Base-by-base conservation (phyloP, 2,888 invertebrate species). In the Schizotus pectinicornis region DNA sequence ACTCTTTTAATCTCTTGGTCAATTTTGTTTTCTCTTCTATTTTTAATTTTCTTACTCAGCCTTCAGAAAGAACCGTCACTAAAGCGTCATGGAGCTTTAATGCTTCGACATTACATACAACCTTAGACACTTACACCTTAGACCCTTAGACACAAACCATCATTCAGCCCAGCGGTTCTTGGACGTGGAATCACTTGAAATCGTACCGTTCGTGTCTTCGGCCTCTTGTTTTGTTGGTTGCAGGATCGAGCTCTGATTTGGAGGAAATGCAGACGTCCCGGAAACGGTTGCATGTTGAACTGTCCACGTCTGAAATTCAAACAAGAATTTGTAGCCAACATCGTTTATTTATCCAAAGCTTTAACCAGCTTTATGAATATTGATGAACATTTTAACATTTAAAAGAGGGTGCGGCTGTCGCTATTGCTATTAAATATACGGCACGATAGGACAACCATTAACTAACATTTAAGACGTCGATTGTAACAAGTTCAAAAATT, bases 221-320 rank as follows among this genome's bases (percentile, higher is more conserved):
- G n/a, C n/a, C n/a, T n/a, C 22, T 22, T 22, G 22, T 22, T 22
- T 22, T 51, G 42, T 51, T 51, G 51, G 51, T 51, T 51, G 51
- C 51, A 5, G 51, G 34, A 12, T 14, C 22, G 32, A 37, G 22
- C 6, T 5, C 12, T 6, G 31, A 49, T 38, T 30, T 49, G 37
- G 32, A 32, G 38, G 38, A 49, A 30, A 38, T 6, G 31, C 9
- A 7, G 12, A n/a, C n/a, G 8, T n/a, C 31, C 41, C 50, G 31
- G 6, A n/a, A 33, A 8, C 14, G 34, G 22, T 2, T 39, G 8
- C 33, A 39, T 34, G 41, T 47, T 22, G 38, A n/a, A 30, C 37
- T 37, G 54, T 47, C 38, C 33, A 41, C 47, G 30, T 55, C 48
- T 22, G 39, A 48, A 47, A 55, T 55, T 55, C 47, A 55, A 55